These are phyloP conservation scores for Himalopsyche phryganea DNA, from an alignment of 1,140 invertebrate species.

Conservation along the genomic window DNA sequence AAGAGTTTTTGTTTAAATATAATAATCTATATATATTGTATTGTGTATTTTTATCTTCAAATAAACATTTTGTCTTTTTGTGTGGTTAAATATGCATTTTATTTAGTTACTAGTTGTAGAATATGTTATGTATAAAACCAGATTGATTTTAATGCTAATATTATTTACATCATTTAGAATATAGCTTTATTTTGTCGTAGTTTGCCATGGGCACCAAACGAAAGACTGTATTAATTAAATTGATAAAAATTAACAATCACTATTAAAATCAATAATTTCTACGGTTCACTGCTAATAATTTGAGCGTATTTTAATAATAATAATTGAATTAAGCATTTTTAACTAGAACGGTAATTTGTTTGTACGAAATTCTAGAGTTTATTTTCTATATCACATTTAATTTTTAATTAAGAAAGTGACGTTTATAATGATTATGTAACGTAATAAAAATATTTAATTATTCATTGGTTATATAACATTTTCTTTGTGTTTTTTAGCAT, in stretches of 20 bases:
- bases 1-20: not conserved
- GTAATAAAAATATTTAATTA: not conserved
- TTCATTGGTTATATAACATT: conserved; percentile 4
- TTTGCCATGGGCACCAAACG: not conserved
- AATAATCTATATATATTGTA: not conserved
- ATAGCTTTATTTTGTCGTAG: conserved; percentile 29
- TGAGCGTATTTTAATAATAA: not conserved
- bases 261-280: conserved; percentile 1
- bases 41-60: not conserved
- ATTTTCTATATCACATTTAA: not conserved
- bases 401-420: no score
- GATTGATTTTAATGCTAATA: conserved; percentile 1
- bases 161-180: conserved; percentile 35
- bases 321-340: not conserved
- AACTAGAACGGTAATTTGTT: not conserved
- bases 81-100: not conserved
- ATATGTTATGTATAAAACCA: conserved; percentile 1
- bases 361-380: not conserved
- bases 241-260: not conserved
- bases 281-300: not conserved
- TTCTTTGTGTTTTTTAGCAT: conserved; percentile 2
- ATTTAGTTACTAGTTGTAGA: not conserved
- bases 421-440: not conserved
- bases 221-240: not conserved
- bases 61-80: not conserved